Percentiles rank a stretch among this genome's conserved stretches.
Evolutionary conservation across 2,797 vertebrate species (phyloP).

Genomic region (Pseudochirops cupreus): DNA sequence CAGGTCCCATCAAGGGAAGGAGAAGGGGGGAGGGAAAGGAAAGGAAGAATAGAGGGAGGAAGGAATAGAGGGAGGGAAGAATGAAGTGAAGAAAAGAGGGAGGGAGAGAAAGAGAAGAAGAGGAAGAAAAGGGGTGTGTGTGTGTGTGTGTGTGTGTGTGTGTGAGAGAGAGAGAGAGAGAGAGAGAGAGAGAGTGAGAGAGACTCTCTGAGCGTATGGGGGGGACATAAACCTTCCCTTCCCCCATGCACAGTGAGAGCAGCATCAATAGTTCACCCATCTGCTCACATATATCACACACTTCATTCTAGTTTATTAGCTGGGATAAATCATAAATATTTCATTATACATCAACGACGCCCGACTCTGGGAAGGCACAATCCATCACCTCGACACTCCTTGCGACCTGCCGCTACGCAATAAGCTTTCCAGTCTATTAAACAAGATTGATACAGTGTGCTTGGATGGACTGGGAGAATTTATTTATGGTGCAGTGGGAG

Average conservation of each 20-base stretch:
- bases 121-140: too few relatives aligned
- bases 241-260: constrained; percentile 57
- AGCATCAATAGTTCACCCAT: constrained; percentile 91
- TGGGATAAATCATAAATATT: constrained; percentile 98
- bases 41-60: background rate
- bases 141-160: too few relatives aligned
- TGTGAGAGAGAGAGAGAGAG: background rate
- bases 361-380: constrained; percentile 90
- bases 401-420: constrained; percentile 86
- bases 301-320: constrained; percentile 97
- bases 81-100: background rate
- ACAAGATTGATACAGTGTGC: constrained; percentile 94
- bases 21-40: background rate
- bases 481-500: constrained; percentile 87
- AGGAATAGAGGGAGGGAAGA: background rate
- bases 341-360: constrained; percentile 92
- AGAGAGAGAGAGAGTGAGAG: background rate
- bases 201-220: background rate
- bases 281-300: constrained; percentile 94
- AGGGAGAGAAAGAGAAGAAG: too few relatives aligned
- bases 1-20: background rate
- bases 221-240: constrained; percentile 66
- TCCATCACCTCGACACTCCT: constrained; percentile 93
- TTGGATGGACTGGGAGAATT: constrained; percentile 82
- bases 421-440: constrained; percentile 95